A percentile compares a stretch with the other conserved stretches of the same genome.
Conservation (phyloP, 2,888 invertebrate species). For the Gastrophysa polygoni region DNA sequence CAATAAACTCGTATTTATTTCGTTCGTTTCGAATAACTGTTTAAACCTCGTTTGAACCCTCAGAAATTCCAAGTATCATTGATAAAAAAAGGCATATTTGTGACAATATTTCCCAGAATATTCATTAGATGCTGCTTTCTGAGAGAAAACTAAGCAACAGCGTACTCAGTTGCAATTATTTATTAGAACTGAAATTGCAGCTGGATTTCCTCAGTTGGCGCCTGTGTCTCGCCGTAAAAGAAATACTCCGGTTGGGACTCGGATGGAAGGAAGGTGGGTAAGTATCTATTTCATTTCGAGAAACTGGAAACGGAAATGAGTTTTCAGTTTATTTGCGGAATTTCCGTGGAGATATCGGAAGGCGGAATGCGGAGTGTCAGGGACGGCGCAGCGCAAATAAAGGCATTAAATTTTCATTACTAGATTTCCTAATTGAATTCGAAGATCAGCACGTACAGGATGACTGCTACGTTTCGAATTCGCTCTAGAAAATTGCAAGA, state of each 20-base stretch:
- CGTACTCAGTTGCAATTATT: too few relatives aligned
- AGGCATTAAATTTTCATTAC: slow-evolving; percentile 19
- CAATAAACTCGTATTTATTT: too few relatives aligned
- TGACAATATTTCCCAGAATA: too few relatives aligned
- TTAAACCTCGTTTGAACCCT: too few relatives aligned
- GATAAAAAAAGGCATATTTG: too few relatives aligned
- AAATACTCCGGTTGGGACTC: not conserved
- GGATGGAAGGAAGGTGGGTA: slow-evolving; percentile 6
- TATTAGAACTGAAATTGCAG: not conserved
- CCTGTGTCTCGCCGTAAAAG: slow-evolving; percentile 3
- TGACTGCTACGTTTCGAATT: too few relatives aligned
- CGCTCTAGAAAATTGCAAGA: too few relatives aligned
- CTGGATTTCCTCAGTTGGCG: not conserved
- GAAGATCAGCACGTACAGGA: not conserved
- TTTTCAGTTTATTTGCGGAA: slow-evolving; percentile 18
- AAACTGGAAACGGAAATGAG: slow-evolving; percentile 17
- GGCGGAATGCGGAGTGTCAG: slow-evolving; percentile 17
- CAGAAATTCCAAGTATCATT: too few relatives aligned
- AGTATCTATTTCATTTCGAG: slow-evolving; percentile 17
- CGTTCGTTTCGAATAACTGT: too few relatives aligned
- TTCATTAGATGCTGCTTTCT: too few relatives aligned
- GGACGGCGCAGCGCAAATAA: slow-evolving; percentile 3
- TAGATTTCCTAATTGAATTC: slow-evolving; percentile 16
- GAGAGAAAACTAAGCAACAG: too few relatives aligned
- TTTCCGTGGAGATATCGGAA: slow-evolving; percentile 19